Base-by-base conservation (phyloP, 2,888 invertebrate genomes). In the Leptopilina syphax region DNA sequence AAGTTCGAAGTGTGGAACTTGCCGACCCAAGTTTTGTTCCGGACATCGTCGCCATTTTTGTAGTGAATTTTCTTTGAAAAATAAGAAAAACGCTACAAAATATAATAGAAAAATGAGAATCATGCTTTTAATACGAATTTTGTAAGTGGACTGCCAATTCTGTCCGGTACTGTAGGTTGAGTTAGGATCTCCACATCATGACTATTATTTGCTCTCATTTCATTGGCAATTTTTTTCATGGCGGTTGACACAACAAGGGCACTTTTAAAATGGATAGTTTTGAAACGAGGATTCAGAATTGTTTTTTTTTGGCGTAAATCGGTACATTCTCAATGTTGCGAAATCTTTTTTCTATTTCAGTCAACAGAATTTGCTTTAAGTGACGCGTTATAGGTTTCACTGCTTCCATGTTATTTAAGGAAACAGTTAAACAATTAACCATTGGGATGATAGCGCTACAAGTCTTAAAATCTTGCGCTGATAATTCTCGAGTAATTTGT, bases 251-350 rank as follows among this genome's bases (percentile, higher is more conserved):
- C 54, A 54, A 85, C 84, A 27, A 86, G 68, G 76, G 84, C 8
- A 65, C 85, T 81, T 57, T 76, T 80, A 77, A 88, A 86, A 85
- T 89, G 85, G 66, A 88, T 70, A 85, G 88, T 87, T 65, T 82
- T 83, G 44, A 88, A 88, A 76, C 89, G 80, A 7, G 87, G 86
- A 77, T 89, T 88, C 65, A 89, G 82, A 63, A 89, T 84, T 8
- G 76, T n/a, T n/a, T 86, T 63, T 87, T 86, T 79, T 86, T 84
- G 76, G 86, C 86, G 79, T 41, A 41, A 41, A 86, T 81, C 68
- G 84, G 81, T 70, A 44, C 44, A 44, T 44, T 44, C 8, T 44
- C 44, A 44, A 44, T 8, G 44, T 44, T 44, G 4, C 44, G 44
- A 44, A 44, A 44, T 44, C 44, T 44, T 6, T 44, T 3, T 3